Base-by-base conservation (phyloP, 2,113 vertebrate genomes). In the Notechis scutatus region DNA sequence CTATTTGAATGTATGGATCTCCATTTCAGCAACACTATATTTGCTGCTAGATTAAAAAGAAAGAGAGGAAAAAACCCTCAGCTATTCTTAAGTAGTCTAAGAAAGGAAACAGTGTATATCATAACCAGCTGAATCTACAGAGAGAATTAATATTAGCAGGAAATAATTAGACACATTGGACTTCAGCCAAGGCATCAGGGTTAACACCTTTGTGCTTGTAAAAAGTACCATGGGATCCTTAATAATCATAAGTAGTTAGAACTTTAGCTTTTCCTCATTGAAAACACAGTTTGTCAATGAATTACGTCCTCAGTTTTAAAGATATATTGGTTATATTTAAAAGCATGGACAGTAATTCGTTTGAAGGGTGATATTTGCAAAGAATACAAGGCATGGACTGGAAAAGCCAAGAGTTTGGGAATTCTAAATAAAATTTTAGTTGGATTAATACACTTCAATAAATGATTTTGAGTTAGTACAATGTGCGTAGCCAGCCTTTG, bases 61-160 rank as follows among this genome's bases (percentile, higher is more conserved):
- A 14, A 34, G 87, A 47, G 18, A 42, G 29, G 5, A 23, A 18
- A 81, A 4, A 69, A 69, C 14, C 29, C 3, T 42, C 11, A 11
- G 15, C n/a, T 93, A 39, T 11, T 87, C 56, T 85, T 94, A 86
- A 93, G 92, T 93, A 95, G 20, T 47, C 21, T 34, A 88, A 23
- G 34, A 69, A 85, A 94, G 93, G 86, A 94, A 94, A 95, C 61
- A 91, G 90, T 29, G 90, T 91, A 54, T 18, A 93, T 89, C 87
- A 93, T 20, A 95, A 92, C 90, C 47, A 94, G 89, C 50, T 95
- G 92, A 96, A 95, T 87, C 34, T 74, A 94, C 88, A 93, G 21
- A 0, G 2, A 29, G 87, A 92, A 56, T 89, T 93, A 90, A 92
- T 85, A 92, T 88, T 92, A 91, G 54, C 64, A 92, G 94, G 89